phyloP scores from a whole-genome alignment of 2,888 invertebrate genomes.

The Eulithis testata region DNA sequence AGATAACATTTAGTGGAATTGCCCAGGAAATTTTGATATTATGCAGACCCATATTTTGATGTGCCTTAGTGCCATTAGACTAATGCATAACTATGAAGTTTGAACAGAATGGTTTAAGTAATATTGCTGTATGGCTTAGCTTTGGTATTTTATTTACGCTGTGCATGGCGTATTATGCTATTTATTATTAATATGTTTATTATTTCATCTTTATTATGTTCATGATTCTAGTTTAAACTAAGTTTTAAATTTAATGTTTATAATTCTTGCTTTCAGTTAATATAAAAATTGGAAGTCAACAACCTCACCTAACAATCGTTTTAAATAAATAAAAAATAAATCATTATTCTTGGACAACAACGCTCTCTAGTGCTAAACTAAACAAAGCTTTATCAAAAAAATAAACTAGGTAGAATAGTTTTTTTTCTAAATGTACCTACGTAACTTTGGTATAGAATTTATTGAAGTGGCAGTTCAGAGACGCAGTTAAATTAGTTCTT shows the following conservation, averaged over 20 bases:
- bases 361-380: too few species aligned
- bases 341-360: too few species aligned
- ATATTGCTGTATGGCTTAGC: constrained; percentile 1
- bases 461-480: constrained; percentile 77
- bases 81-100: constrained; percentile 29
- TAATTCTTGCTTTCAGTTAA: too few species aligned
- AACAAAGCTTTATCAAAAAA: too few species aligned
- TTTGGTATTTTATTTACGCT: background rate
- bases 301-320: too few species aligned
- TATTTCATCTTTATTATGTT: background rate
- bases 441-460: constrained; percentile 68
- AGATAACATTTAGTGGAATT: constrained; percentile 65
- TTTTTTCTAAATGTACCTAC: constrained; percentile 46
- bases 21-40: constrained; percentile 57
- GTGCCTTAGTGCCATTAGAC: constrained; percentile 21
- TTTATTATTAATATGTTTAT: background rate
- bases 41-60: constrained; percentile 30
- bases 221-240: too few species aligned
- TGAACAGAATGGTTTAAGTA: constrained; percentile 15
- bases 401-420: too few species aligned
- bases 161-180: background rate
- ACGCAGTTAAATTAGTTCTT: constrained; percentile 82
- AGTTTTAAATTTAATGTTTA: too few species aligned
- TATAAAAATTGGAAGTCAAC: too few species aligned
- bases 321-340: too few species aligned